Evolutionary conservation across 92 coral and sea anemone genomes (phyloP).

Genomic region (Anthopleura xanthogrammica): DNA sequence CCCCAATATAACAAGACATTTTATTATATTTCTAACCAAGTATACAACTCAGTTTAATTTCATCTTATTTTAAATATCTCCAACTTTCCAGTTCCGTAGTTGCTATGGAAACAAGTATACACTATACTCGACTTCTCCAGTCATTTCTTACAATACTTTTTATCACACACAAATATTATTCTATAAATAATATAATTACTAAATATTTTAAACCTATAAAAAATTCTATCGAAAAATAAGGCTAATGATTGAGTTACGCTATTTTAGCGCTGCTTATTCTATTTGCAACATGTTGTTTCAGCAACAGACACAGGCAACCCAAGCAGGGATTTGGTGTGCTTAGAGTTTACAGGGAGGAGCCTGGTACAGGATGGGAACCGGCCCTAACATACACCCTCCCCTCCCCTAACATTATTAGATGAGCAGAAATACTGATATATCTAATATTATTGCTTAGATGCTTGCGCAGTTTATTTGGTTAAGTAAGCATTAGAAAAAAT

Average conservation of each 20-base stretch:
- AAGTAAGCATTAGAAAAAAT: not conserved
- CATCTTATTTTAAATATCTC: not conserved
- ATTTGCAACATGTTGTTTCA: not conserved
- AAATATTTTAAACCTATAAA: constrained; percentile 1
- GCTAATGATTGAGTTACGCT: not conserved
- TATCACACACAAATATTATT: not conserved
- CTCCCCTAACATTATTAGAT: not conserved
- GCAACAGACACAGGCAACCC: not conserved
- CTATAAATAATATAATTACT: not conserved
- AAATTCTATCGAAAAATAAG: constrained; percentile 3
- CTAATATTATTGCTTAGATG: not conserved
- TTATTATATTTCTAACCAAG: not conserved
- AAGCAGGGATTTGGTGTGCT: not conserved
- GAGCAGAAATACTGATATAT: not conserved
- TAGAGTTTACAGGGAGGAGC: not conserved
- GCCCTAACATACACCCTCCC: constrained; percentile 7
- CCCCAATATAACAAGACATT: not conserved
- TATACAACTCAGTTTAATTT: not conserved
- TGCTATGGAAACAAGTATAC: not conserved
- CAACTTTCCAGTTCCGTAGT: not conserved
- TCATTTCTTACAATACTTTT: not conserved
- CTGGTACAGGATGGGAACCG: constrained; percentile 6
- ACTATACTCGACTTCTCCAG: not conserved
- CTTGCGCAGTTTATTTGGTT: not conserved
- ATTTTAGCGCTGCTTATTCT: constrained; percentile 1